Percentiles rank a stretch among this genome's conserved stretches.
Conservation (phyloP, 2,888 invertebrate species). For the Aporophyla lueneburgensis region DNA sequence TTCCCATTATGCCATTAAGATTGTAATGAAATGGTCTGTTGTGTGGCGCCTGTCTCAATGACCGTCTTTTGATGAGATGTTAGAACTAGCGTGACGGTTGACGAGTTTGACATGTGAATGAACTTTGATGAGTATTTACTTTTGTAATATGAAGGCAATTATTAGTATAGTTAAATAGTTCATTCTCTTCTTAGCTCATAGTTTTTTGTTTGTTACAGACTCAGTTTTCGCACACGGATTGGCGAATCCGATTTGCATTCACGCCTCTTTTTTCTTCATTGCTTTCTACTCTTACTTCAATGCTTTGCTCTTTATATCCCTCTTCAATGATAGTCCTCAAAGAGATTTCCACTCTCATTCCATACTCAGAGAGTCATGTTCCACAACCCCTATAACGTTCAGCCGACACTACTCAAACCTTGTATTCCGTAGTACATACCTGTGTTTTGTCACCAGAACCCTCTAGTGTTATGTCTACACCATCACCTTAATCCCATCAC, state of each 20-base stretch:
- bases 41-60: slow-evolving; percentile 59
- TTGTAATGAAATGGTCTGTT: slow-evolving; percentile 62
- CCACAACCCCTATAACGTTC: not conserved
- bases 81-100: slow-evolving; percentile 16
- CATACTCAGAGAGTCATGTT: not conserved
- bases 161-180: not conserved
- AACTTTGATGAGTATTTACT: slow-evolving; percentile 35
- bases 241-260: not conserved
- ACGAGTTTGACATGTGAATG: slow-evolving; percentile 33
- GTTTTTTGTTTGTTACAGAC: not conserved
- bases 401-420: not conserved
- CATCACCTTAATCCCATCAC: slow-evolving; percentile 43
- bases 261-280: too few species aligned
- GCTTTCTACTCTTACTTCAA: too few species aligned
- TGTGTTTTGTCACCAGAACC: slow-evolving; percentile 29
- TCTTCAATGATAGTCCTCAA: not conserved
- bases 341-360: too few species aligned
- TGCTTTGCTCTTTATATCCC: too few species aligned
- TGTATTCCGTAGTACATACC: slow-evolving; percentile 31
- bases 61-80: slow-evolving; percentile 27
- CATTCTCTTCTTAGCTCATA: not conserved
- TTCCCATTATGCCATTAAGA: slow-evolving; percentile 64
- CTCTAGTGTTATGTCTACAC: slow-evolving; percentile 27
- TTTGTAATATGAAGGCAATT: not conserved
- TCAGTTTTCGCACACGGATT: not conserved